Percentiles rank a stretch among this genome's conserved stretches.
Conservation (phyloP, 2,888 invertebrate species). For the Chloroclysta siterata region DNA sequence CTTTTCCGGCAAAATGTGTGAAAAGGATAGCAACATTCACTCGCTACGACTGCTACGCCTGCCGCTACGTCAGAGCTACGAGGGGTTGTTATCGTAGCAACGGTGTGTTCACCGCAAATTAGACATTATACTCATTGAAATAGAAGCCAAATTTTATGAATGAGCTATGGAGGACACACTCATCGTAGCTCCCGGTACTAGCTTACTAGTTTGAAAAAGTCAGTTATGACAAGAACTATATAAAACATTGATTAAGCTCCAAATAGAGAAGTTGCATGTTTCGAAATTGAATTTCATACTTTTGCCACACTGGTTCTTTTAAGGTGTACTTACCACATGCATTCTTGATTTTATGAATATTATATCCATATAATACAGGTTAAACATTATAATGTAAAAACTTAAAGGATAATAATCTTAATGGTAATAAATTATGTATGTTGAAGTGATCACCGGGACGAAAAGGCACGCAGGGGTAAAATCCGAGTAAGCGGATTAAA, state of each 20-base stretch:
- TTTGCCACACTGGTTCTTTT: too few species aligned
- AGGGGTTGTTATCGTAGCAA: conserved; percentile 47
- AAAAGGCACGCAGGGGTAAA: conserved; percentile 29
- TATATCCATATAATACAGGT: too few species aligned
- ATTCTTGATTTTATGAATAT: too few species aligned
- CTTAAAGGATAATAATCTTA: too few species aligned
- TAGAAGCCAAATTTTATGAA: conserved; percentile 36
- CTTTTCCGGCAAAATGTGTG: conserved; percentile 30
- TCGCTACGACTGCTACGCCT: conserved; percentile 40
- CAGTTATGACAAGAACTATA: too few species aligned
- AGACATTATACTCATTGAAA: background rate
- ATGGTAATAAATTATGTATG: too few species aligned
- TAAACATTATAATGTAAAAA: too few species aligned
- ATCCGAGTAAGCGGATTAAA: conserved; percentile 60
- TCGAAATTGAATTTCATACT: too few species aligned
- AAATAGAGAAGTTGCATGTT: too few species aligned
- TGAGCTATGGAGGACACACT: conserved; percentile 21
- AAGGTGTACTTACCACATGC: too few species aligned
- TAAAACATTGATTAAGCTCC: too few species aligned
- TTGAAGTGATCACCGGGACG: conserved; percentile 1
- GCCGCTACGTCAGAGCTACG: conserved; percentile 60
- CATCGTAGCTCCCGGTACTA: conserved; percentile 27
- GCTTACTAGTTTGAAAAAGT: too few species aligned
- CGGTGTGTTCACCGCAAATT: conserved; percentile 24
- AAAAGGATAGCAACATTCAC: conserved; percentile 49